Base-by-base conservation (phyloP, 2,113 vertebrate genomes). In the Pelusios castaneus region DNA sequence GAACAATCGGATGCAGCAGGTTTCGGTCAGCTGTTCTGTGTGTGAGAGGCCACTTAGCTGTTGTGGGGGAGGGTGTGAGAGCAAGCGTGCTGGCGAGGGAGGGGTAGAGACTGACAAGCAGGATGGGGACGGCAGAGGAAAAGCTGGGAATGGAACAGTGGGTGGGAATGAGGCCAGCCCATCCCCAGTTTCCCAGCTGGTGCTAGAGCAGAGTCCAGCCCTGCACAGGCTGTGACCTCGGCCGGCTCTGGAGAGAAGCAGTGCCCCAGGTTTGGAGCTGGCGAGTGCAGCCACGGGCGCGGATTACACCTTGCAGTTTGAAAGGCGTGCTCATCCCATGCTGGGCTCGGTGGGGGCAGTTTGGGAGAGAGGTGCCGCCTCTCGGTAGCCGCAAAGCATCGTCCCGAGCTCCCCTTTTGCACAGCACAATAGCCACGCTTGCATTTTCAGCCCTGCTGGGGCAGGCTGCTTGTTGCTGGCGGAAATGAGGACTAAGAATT, bases 371-470 rank as follows among this genome's bases (percentile, higher is more conserved):
- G n/a, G 10, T 24, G 67, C 58, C 34, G 67, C 17, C 19, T 38
- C n/a, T 41, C 8, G 9, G 22, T 22, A 21, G 8, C 34, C 34
- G 2, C 56, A 70, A 70, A 38, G 7, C n/a, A 5, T 63, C 21
- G 4, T 21, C 9, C n/a, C n/a, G 0, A 9, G 6, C 7, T 11
- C 10, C 67, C n/a, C 3, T n/a, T 73, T n/a, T 19, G 38, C 38
- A 24, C 19, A 22, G 38, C 9, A 4, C n/a, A 5, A 5, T 24
- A n/a, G n/a, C n/a, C 4, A n/a, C 19, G 9, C 4, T 41, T 17
- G 67, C n/a, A 10, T 41, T 41, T 73, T 24, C 67, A 41, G 67
- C 38, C 17, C 4, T 10, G 67, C n/a, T 9, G 67, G n/a, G 38
- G n/a, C n/a, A 41, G 3, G 10, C 38, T 41, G 19, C n/a, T n/a